Percentiles rank a stretch among this genome's conserved stretches.
These are phyloP conservation scores for Bombus sibiricus DNA, from an alignment of 1,140 invertebrate species.

Conservation along the genomic window DNA sequence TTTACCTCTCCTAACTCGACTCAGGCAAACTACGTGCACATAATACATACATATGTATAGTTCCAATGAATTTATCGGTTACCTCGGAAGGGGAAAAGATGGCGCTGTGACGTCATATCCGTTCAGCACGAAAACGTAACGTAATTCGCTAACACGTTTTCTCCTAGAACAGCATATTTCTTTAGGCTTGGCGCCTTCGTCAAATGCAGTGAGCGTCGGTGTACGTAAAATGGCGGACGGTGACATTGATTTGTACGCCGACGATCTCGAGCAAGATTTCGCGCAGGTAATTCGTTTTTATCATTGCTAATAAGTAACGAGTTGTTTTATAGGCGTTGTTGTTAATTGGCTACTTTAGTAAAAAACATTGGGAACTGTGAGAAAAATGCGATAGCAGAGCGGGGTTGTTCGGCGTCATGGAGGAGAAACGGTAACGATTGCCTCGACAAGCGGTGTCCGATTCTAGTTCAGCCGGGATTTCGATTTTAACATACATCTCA, in stretches of 20 bases:
- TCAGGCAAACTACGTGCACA: background rate
- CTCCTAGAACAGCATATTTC: constrained; percentile 27
- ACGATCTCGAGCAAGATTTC: constrained; percentile 98
- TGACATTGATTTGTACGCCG: constrained; percentile 98
- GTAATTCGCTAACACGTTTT: constrained; percentile 49
- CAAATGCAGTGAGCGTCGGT: constrained; percentile 75
- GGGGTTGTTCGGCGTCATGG: constrained; percentile 67
- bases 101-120: constrained; percentile 47
- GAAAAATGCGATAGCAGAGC: constrained; percentile 52
- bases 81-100: constrained; percentile 7
- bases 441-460: constrained; percentile 26
- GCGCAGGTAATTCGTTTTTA: constrained; percentile 87
- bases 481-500: constrained; percentile 8
- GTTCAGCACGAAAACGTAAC: constrained; percentile 28
- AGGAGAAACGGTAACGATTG: constrained; percentile 67
- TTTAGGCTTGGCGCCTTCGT: constrained; percentile 60
- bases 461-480: background rate
- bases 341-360: constrained; percentile 18
- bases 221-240: constrained; percentile 94
- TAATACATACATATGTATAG: background rate
- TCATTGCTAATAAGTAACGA: constrained; percentile 60
- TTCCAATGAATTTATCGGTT: background rate
- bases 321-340: constrained; percentile 25
- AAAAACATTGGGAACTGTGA: constrained; percentile 47
- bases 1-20: background rate